Evolutionary conservation across 2,797 vertebrate species (phyloP).

Genomic region (Danio kyathit): DNA sequence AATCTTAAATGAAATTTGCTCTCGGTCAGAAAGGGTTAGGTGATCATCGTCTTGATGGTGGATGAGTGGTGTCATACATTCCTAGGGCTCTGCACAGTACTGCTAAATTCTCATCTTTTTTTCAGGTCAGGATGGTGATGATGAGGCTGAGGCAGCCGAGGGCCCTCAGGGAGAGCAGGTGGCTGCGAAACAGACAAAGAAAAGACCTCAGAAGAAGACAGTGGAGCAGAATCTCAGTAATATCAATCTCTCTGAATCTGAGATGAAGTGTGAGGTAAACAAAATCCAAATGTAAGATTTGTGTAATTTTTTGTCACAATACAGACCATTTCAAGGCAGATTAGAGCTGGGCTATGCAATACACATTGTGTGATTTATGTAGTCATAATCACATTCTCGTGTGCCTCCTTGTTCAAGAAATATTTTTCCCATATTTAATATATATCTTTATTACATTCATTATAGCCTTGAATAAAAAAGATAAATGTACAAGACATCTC

Average conservation of each 20-base stretch:
- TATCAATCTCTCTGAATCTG: constrained; percentile 84
- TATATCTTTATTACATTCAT: no score
- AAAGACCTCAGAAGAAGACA: constrained; percentile 85
- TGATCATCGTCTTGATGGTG: not conserved
- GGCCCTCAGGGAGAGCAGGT: constrained; percentile 56
- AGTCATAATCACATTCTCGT: no score
- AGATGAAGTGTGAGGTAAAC: constrained; percentile 85
- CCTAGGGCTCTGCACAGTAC: not conserved
- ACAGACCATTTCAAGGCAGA: not conserved
- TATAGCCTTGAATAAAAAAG: no score
- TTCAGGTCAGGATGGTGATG: constrained; percentile 63
- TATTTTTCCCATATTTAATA: no score
- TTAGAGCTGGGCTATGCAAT: no score
- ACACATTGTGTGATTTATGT: no score
- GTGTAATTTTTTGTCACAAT: not conserved
- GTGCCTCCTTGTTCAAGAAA: no score
- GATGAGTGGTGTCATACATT: not conserved
- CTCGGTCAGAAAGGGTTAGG: not conserved
- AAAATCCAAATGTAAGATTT: not conserved
- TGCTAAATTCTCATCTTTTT: not conserved
- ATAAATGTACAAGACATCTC: no score
- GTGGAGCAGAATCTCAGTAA: constrained; percentile 91
- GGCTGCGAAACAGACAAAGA: constrained; percentile 78
- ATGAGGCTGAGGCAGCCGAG: constrained; percentile 48
- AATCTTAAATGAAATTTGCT: not conserved